phyloP scores from a whole-genome alignment of 2,797 vertebrate species.

The Huso huso region DNA sequence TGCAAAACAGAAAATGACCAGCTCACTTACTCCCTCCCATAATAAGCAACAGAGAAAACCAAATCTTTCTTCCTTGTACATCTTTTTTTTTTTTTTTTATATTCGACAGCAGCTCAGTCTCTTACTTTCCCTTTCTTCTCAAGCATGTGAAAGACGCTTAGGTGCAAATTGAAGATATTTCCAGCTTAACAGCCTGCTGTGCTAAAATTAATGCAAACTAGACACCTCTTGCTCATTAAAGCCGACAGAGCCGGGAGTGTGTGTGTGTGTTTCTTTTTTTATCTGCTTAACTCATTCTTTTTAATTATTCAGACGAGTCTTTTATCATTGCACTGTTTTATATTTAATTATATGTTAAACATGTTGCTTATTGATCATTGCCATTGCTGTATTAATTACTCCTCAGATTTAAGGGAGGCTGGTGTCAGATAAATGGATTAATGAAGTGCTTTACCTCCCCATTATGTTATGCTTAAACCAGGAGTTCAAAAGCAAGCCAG shows the following conservation, averaged over 20 bases:
- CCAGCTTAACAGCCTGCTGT: slow-evolving; percentile 17
- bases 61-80: too few relatives aligned
- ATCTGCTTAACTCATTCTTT: neutral
- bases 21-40: too few relatives aligned
- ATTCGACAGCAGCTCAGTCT: neutral
- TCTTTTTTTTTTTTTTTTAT: too few relatives aligned
- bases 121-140: neutral
- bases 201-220: slow-evolving; percentile 31
- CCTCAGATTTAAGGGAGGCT: neutral
- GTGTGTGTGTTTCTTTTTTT: neutral
- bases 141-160: neutral
- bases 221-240: slow-evolving; percentile 17
- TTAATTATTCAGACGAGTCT: slow-evolving; percentile 6
- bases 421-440: slow-evolving; percentile 6
- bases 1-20: too few relatives aligned
- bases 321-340: neutral
- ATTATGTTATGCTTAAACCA: too few relatives aligned
- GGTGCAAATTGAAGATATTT: slow-evolving; percentile 12
- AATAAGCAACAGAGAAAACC: too few relatives aligned
- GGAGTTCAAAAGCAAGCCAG: neutral
- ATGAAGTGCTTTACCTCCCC: neutral
- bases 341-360: slow-evolving; percentile 11
- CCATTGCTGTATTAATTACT: slow-evolving; percentile 10
- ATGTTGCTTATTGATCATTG: slow-evolving; percentile 12
- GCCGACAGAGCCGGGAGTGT: neutral